Evolutionary conservation across 2,113 vertebrate species (phyloP).

Genomic region (Ammospiza nelsoni): DNA sequence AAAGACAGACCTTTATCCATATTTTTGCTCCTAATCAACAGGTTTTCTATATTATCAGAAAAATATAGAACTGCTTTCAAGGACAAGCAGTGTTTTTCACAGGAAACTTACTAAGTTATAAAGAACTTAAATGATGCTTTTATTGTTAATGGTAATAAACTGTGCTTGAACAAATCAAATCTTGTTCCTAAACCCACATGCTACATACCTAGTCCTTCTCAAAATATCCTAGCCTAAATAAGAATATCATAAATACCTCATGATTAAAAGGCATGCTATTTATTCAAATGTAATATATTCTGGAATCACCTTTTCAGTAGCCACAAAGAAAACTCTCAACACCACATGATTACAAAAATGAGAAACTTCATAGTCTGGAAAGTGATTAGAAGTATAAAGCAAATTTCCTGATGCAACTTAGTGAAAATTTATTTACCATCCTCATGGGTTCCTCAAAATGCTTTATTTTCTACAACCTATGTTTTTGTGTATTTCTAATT

Average conservation of each 20-base stretch:
- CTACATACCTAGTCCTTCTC: not conserved
- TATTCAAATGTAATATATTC: not conserved
- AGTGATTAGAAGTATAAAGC: not conserved
- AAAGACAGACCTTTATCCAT: not conserved
- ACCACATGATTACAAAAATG: not conserved
- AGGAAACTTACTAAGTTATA: not conserved
- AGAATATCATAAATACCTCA: not conserved
- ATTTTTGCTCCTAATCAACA: not conserved
- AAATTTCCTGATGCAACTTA: not conserved
- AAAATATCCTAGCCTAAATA: not conserved
- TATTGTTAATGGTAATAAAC: not conserved
- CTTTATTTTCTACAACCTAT: not conserved
- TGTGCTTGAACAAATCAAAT: not conserved
- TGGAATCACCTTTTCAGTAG: not conserved
- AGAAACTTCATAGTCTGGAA: not conserved
- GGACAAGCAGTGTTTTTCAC: not conserved
- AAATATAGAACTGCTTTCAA: not conserved
- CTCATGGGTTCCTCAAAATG: not conserved
- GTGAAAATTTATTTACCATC: not conserved
- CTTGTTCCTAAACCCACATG: not conserved
- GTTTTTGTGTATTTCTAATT: not conserved
- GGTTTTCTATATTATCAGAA: not conserved
- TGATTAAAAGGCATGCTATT: not conserved
- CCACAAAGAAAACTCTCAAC: not conserved
- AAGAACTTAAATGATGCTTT: not conserved